Base-by-base conservation (phyloP, 2,888 invertebrate genomes). In the Noctua pronuba region DNA sequence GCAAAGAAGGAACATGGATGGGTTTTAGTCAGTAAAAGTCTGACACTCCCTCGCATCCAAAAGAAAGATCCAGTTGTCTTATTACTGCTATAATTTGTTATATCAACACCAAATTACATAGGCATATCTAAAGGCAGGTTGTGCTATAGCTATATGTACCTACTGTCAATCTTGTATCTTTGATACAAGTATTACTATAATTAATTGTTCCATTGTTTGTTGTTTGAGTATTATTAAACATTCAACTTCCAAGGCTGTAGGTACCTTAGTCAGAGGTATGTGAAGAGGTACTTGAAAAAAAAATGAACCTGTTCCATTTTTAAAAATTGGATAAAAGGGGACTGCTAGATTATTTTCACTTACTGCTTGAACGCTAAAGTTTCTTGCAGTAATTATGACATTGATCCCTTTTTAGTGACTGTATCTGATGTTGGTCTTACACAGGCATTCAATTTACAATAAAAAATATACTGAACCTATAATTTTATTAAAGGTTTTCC, bases 201-300 rank as follows among this genome's bases (percentile, higher is more conserved):
- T 72, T 24, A 46, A 70, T 72, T 55, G 73, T 73, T 72, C 55
- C 35, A 72, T 74, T 74, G 73, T 73, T 28, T 72, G n/a, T 74
- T 74, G 41, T 52, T 74, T n/a, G 38, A 44, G 41, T 74, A 31
- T 72, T 73, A 71, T 31, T 52, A 41, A 71, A 73, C 52, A 52
- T 11, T 46, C 72, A 18, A 24, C 28, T 31, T n/a, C 24, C 11
- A 55, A 31, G 38, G 8, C 28, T 44, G 44, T 44, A 44, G 44
- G 16, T 69, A 28, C 52, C 16, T 31, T 55, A 18, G 35, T n/a
- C 16, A 38, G 10, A 28, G 24, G 49, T 28, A 10, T 35, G 35
- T 69, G 35, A 4, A n/a, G 13, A 64, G 24, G 6, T 41, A 71
- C 24, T 31, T 71, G 24, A 21, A 18, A 55, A 52, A 55, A 55